Evolutionary conservation across 2,888 invertebrate genomes (phyloP), one percentile per base, ranked within the genome.

Genomic region (Apodemia hepburni): DNA sequence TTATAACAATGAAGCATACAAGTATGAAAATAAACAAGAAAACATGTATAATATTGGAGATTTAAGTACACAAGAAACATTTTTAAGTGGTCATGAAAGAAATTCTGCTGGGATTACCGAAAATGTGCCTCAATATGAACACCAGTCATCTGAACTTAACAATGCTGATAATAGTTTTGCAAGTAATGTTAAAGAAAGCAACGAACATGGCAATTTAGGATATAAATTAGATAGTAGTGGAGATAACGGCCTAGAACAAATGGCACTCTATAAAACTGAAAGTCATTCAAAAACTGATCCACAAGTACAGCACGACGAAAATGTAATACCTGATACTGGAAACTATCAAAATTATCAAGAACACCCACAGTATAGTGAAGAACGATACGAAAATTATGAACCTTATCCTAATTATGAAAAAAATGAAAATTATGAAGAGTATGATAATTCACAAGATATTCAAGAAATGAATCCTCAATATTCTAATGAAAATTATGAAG

Each of bases 311-410:
- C 51, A 61, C 47, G 51, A 51, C 0, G 51, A 47, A 12, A 35
- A 18, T 35, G 17, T 18, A 51, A 35, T 18, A 5, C 17, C 42
- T 15, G 42, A 42, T 33, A 12, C 45, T 18, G 47, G 18, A 3
- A 58, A 47, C 35, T 74, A 73, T 15, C 73, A 78, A 67, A 75
- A 75, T 63, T 76, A 76, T 62, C 51, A 51, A 51, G 79, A 80
- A 62, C 79, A 82, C 68, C 77, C 74, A n/a, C 75, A 73, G 63
- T 79, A 78, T 42, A 42, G 15, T 63, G 72, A 75, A 59, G 82
- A 84, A 59, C 83, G 84, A 61, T 82, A 82, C 61, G 82, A 82
- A 65, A 82, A 84, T 66, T 84, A 85, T 64, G 82, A 81, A 64
- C 81, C 82, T 29, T 81, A 81, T 69, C 78, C 78, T 62, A 82